Conservation (phyloP, 2,888 invertebrate species). For the Euphydryas editha region DNA sequence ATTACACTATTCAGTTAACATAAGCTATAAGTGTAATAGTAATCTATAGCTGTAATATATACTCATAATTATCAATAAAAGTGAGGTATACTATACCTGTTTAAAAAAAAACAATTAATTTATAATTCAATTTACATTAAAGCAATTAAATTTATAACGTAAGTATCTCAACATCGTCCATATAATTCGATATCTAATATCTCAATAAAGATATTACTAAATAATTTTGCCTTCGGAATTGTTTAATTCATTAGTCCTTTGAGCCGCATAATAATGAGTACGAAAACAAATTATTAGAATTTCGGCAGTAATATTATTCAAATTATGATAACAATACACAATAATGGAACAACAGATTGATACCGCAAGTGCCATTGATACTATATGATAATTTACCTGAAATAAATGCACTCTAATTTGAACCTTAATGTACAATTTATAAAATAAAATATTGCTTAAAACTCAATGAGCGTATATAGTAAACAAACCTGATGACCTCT, state of each 20-base stretch:
- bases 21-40: too few relatives aligned
- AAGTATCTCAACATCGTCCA: neutral
- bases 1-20: too few relatives aligned
- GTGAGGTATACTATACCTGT: too few relatives aligned
- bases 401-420: neutral
- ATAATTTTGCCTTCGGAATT: neutral
- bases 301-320: neutral
- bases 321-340: conserved; percentile 2
- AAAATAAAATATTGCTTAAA: neutral
- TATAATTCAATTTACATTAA: neutral
- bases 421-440: neutral
- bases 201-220: neutral
- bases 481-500: conserved; percentile 21
- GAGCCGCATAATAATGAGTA: neutral
- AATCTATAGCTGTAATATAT: too few relatives aligned
- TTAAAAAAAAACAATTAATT: too few relatives aligned
- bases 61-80: too few relatives aligned
- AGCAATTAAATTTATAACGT: neutral
- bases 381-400: neutral
- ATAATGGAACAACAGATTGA: conserved; percentile 11
- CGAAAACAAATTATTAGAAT: neutral
- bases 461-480: neutral
- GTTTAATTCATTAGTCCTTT: conserved; percentile 6
- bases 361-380: conserved; percentile 21
- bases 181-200: neutral